Conservation (phyloP, 2,113 vertebrate species). For the Peromyscus leucopus region DNA sequence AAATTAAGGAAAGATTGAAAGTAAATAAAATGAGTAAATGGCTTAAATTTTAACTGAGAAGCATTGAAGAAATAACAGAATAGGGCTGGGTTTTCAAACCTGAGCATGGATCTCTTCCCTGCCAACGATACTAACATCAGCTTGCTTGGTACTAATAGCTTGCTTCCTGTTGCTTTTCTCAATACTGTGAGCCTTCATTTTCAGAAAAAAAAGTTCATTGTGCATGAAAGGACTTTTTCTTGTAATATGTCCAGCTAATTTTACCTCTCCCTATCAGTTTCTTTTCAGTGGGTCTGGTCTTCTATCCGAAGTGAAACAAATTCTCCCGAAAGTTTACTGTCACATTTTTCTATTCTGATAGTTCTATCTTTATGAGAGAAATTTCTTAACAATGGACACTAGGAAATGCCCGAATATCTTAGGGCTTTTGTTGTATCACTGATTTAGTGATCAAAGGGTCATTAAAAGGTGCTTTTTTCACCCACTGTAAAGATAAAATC, state of each 20-base stretch:
- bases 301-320: background rate
- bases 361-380: background rate
- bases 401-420: background rate
- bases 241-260: background rate
- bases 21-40: background rate
- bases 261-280: background rate
- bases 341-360: background rate
- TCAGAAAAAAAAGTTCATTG: background rate
- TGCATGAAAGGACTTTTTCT: background rate
- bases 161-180: fast-evolving
- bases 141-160: background rate
- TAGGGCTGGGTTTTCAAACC: background rate
- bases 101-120: background rate
- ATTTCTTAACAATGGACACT: background rate
- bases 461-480: background rate
- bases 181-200: background rate
- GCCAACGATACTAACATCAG: background rate
- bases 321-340: too few relatives aligned
- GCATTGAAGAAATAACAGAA: background rate
- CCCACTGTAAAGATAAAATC: background rate
- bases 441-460: slow-evolving; percentile 32
- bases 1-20: background rate
- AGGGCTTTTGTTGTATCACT: background rate
- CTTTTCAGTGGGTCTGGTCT: background rate
- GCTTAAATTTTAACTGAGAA: background rate